Evolutionary conservation across 2,113 vertebrate species (phyloP).

Genomic region (Corvus cornix): DNA sequence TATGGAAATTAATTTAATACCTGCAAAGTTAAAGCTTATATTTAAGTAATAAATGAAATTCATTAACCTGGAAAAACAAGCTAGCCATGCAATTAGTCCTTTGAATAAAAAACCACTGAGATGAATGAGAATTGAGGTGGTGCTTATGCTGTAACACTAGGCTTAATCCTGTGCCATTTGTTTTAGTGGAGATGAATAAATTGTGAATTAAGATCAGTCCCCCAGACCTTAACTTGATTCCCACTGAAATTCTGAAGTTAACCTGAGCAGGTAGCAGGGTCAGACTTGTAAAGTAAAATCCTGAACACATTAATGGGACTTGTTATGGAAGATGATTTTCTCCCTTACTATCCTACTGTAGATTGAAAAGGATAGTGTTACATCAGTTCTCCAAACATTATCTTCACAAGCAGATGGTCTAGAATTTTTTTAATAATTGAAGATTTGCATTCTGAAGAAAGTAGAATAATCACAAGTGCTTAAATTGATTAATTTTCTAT

Average conservation of each 20-base stretch:
- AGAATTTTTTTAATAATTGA: neutral
- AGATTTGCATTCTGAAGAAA: neutral
- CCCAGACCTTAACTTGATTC: neutral
- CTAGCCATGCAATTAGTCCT: neutral
- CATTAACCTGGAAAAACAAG: neutral
- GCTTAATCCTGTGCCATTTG: neutral
- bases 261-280: neutral
- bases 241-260: neutral
- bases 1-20: neutral
- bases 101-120: neutral
- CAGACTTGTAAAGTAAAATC: conserved; percentile 7
- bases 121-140: neutral
- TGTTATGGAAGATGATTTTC: neutral
- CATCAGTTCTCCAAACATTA: neutral
- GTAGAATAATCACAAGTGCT: neutral
- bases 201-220: neutral
- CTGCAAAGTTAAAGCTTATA: neutral
- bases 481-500: neutral
- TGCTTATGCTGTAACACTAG: neutral
- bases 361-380: neutral
- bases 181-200: neutral
- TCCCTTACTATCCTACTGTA: neutral
- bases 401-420: neutral
- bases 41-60: neutral
- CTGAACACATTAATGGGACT: neutral